Evolutionary conservation across 2,797 vertebrate genomes (phyloP), one percentile per base, ranked within the genome.

Genomic region (Acestrorhynchus altus): DNA sequence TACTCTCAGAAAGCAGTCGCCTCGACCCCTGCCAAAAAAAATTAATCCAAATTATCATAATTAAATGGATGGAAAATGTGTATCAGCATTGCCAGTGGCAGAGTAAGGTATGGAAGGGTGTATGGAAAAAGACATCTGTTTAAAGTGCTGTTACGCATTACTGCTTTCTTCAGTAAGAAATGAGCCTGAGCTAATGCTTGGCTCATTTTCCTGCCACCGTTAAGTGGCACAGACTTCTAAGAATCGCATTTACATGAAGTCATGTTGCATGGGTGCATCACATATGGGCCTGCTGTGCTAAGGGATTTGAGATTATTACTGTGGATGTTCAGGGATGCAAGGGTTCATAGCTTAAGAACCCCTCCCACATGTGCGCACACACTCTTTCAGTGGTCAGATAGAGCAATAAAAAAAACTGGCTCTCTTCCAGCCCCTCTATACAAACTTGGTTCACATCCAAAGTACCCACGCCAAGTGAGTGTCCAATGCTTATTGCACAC

Each of bases 61-160:
- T 83, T 86, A 79, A 84, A 87, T 74, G 77, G 79, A 80, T 83
- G 89, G 89, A 91, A 90, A 89, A 83, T 88, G 84, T 78, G 85
- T 74, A 86, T 90, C 85, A 88, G 82, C 74, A 83, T 78, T 59
- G 69, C 81, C 69, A 11, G 39, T 63, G 72, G 85, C 70, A 57
- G 84, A 85, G 78, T 84, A 90, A 87, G 84, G 78, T 90, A 90
- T 89, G 86, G 85, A 87, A 24, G 83, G 84, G 83, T 46, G 70
- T 89, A 87, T 89, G 91, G 90, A 91, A 91, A 91, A 90, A 91
- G 82, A 83, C 89, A 89, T 90, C 86, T 91, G 89, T 87, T 90
- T 68, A 80, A 83, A 75, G 80, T 86, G 82, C 83, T 22, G 77
- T 78, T 78, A 11, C 10, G 68, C 72, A 16, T 69, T 63, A 57